Conservation (phyloP, 2,113 vertebrate species). For the Mobula birostris region DNA sequence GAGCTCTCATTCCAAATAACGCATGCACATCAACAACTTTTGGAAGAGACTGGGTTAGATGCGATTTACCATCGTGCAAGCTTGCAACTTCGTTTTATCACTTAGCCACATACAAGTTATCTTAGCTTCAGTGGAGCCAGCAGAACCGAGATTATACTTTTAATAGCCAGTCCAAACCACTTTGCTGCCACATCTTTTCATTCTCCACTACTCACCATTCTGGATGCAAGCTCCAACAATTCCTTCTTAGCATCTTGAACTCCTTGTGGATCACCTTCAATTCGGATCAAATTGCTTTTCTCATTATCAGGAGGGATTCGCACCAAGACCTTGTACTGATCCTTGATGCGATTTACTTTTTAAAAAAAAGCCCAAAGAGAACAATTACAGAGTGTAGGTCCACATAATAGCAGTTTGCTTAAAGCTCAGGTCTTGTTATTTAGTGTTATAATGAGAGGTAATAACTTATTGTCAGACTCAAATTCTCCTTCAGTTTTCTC, state of each 20-base stretch:
- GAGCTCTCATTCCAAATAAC: background rate
- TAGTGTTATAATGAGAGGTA: background rate
- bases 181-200: background rate
- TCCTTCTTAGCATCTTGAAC: constrained; percentile 96
- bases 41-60: background rate
- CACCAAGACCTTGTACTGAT: constrained; percentile 93
- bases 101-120: too few species aligned
- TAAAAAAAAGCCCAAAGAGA: constrained; percentile 37
- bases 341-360: constrained; percentile 92
- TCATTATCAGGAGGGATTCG: constrained; percentile 95
- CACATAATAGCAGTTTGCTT: background rate
- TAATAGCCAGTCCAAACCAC: background rate
- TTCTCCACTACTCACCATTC: constrained; percentile 70
- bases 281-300: constrained; percentile 93
- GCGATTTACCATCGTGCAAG: background rate
- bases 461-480: background rate
- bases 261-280: constrained; percentile 94
- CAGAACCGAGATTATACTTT: background rate
- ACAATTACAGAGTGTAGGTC: background rate
- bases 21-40: background rate
- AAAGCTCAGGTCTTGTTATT: too few species aligned
- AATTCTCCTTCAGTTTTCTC: background rate
- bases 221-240: constrained; percentile 91
- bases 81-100: background rate
- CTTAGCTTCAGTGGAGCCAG: background rate